Evolutionary conservation across 2,113 vertebrate genomes (phyloP).

Genomic region (Alectura lathami): DNA sequence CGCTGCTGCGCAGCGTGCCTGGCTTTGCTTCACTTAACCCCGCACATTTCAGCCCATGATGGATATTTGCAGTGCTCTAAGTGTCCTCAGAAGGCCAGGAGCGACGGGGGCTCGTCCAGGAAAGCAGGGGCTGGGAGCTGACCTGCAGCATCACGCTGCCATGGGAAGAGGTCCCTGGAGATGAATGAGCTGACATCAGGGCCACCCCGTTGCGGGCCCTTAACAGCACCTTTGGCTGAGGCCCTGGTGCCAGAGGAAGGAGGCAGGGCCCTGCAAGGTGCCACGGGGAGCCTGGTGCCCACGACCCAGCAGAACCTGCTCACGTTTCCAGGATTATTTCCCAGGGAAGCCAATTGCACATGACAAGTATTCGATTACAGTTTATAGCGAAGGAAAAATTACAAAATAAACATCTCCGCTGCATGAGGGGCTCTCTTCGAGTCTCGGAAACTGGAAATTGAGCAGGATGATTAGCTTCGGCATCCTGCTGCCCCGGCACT

Average conservation of each 20-base stretch:
- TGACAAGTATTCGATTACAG: neutral
- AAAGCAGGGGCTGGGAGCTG: neutral
- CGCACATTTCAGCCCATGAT: neutral
- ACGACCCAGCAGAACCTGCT: fast-evolving
- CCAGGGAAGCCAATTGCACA: neutral
- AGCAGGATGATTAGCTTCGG: neutral
- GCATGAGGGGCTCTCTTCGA: neutral
- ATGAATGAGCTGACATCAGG: neutral
- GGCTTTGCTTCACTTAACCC: neutral
- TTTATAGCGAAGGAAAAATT: neutral
- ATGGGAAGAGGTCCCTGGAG: neutral
- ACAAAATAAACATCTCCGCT: neutral
- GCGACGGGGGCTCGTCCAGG: neutral
- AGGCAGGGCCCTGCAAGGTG: neutral
- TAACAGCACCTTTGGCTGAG: neutral
- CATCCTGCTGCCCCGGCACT: fast-evolving
- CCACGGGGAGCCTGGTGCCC: neutral
- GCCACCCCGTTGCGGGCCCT: neutral
- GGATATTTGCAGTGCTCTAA: neutral
- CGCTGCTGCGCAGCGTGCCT: too few species aligned
- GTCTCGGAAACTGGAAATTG: neutral
- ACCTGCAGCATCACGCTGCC: neutral
- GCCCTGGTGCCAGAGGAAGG: neutral
- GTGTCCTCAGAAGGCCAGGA: fast-evolving
- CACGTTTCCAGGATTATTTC: neutral